Evolutionary conservation across 2,797 vertebrate genomes (phyloP).

Genomic region (Onychomys torridus): DNA sequence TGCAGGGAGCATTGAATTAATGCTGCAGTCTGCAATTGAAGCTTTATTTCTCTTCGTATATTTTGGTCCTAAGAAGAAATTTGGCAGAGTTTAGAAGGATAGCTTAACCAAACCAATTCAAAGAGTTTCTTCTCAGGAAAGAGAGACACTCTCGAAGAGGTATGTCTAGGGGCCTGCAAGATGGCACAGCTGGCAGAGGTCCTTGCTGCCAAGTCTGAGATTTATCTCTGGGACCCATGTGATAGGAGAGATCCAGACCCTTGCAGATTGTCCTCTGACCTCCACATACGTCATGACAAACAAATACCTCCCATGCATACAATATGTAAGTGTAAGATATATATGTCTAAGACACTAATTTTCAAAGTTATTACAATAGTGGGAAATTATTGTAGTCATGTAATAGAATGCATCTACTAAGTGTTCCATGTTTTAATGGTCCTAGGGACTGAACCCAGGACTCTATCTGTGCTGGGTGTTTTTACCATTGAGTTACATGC

Average conservation of each 20-base stretch:
- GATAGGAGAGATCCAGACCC: background rate
- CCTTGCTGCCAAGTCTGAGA: background rate
- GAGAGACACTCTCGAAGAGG: background rate
- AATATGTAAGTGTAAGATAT: background rate
- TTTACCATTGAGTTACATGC: background rate
- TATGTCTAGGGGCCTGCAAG: background rate
- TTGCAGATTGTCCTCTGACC: background rate
- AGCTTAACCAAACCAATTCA: constrained; percentile 16
- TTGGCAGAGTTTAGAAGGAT: background rate
- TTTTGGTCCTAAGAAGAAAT: constrained; percentile 40
- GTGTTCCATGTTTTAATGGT: background rate
- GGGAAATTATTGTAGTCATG: background rate
- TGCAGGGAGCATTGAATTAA: constrained; percentile 20
- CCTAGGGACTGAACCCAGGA: background rate
- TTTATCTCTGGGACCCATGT: background rate
- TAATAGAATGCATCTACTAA: background rate
- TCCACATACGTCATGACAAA: background rate
- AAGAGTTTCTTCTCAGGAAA: constrained; percentile 43
- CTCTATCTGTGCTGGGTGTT: background rate
- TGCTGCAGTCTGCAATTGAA: background rate
- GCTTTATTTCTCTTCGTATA: background rate
- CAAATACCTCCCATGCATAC: rapidly evolving
- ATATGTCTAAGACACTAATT: background rate
- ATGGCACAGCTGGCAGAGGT: too few species aligned
- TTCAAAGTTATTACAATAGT: background rate